Conservation (phyloP, 2,113 vertebrate genomes). For the Scortum barcoo region DNA sequence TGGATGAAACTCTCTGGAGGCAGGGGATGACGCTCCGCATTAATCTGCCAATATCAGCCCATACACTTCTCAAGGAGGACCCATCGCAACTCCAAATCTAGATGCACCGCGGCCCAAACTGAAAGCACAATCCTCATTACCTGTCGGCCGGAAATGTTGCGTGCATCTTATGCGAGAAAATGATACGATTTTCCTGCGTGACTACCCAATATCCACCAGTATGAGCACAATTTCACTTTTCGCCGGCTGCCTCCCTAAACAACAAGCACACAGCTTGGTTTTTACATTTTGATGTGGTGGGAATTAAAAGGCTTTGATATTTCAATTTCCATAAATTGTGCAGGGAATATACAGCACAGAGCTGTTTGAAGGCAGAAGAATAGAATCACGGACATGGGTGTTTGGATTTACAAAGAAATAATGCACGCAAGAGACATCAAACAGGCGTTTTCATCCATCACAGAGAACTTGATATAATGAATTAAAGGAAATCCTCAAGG, state of each 20-base stretch:
- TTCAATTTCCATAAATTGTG: slow-evolving; percentile 79
- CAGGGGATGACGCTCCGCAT: slow-evolving; percentile 53
- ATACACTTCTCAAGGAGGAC: slow-evolving; percentile 62
- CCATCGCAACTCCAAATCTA: slow-evolving; percentile 3
- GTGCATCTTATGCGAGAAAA: slow-evolving; percentile 3
- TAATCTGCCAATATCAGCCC: slow-evolving; percentile 66
- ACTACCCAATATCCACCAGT: slow-evolving; percentile 14
- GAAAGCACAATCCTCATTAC: slow-evolving; percentile 17
- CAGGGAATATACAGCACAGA: slow-evolving; percentile 62
- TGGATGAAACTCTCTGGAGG: slow-evolving; percentile 54
- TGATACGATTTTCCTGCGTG: not conserved
- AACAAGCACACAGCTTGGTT: slow-evolving; percentile 58
- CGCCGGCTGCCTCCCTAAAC: slow-evolving; percentile 36
- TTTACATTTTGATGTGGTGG: slow-evolving; percentile 60
- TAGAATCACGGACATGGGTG: slow-evolving; percentile 41
- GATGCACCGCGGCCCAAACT: not conserved
- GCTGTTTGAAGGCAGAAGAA: slow-evolving; percentile 73
- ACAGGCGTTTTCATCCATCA: slow-evolving; percentile 47
- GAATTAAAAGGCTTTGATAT: slow-evolving; percentile 77
- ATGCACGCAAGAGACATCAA: slow-evolving; percentile 53
- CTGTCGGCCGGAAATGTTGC: slow-evolving; percentile 22
- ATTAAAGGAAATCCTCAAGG: slow-evolving; percentile 41
- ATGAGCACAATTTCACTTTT: slow-evolving; percentile 28
- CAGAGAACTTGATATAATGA: slow-evolving; percentile 42
- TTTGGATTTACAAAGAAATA: slow-evolving; percentile 65